Evolutionary conservation across 2,888 invertebrate genomes (phyloP).

Genomic region (Argynnis bischoffii): DNA sequence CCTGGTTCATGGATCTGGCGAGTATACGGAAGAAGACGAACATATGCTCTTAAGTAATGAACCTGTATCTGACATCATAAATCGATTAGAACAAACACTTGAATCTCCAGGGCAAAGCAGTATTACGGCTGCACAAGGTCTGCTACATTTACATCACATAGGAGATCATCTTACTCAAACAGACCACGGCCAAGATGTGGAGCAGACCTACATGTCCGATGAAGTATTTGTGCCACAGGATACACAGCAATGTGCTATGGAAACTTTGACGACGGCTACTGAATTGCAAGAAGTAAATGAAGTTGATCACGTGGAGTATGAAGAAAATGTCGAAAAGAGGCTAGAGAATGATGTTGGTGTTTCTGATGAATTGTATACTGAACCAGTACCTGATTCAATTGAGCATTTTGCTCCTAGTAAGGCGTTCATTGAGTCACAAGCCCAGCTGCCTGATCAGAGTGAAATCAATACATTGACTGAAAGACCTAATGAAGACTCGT

Average conservation of each 20-base stretch:
- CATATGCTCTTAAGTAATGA: slow-evolving; percentile 72
- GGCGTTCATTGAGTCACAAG: slow-evolving; percentile 50
- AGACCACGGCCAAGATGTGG: slow-evolving; percentile 63
- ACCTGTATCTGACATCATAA: slow-evolving; percentile 83
- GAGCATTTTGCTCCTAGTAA: slow-evolving; percentile 52
- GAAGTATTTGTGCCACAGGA: slow-evolving; percentile 56
- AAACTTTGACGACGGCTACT: slow-evolving; percentile 51
- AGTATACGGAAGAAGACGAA: slow-evolving; percentile 76
- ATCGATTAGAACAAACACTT: slow-evolving; percentile 84
- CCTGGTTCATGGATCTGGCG: slow-evolving; percentile 65
- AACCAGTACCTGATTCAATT: slow-evolving; percentile 63
- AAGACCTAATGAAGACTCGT: slow-evolving; percentile 38
- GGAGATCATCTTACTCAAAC: slow-evolving; percentile 60
- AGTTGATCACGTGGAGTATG: slow-evolving; percentile 59
- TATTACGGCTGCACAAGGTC: slow-evolving; percentile 71
- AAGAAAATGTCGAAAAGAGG: slow-evolving; percentile 59
- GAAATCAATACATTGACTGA: slow-evolving; percentile 52
- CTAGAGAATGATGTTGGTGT: slow-evolving; percentile 54
- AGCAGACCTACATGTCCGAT: slow-evolving; percentile 67
- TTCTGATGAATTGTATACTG: slow-evolving; percentile 56
- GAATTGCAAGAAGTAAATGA: slow-evolving; percentile 53
- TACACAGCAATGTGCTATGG: slow-evolving; percentile 55
- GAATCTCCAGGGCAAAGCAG: slow-evolving; percentile 73
- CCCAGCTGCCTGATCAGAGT: slow-evolving; percentile 55
- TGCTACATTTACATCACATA: slow-evolving; percentile 69